Conservation (phyloP, 2,888 invertebrate species). For the Amphimallon solstitiale region DNA sequence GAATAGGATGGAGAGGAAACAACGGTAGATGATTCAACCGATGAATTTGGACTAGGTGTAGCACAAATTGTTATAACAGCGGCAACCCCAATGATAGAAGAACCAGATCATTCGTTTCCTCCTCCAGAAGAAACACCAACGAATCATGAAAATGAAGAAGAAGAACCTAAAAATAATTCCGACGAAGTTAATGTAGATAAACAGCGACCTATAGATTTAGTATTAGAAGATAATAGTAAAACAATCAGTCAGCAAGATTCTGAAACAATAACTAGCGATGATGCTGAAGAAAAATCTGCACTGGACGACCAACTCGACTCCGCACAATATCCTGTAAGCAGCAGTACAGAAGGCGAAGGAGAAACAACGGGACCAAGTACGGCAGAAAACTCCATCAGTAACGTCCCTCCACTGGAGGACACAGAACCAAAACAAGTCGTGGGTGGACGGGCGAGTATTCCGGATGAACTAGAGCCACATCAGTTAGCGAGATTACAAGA, state of each 20-base stretch:
- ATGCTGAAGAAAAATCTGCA: conserved; percentile 58
- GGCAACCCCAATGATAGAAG: conserved; percentile 92
- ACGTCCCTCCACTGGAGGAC: conserved; percentile 56
- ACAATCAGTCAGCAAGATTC: conserved; percentile 22
- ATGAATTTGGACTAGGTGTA: conserved; percentile 79
- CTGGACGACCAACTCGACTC: conserved; percentile 70
- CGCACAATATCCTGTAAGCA: conserved; percentile 70
- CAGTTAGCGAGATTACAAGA: conserved; percentile 88
- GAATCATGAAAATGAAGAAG: conserved; percentile 50
- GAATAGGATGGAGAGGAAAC: conserved; percentile 45
- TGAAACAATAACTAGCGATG: conserved; percentile 47
- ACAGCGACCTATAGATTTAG: not conserved
- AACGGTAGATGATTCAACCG: conserved; percentile 52
- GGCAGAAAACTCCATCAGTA: conserved; percentile 70
- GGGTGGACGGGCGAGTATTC: conserved; percentile 84
- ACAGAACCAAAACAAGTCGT: conserved; percentile 75
- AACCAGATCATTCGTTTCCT: conserved; percentile 83
- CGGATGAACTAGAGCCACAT: conserved; percentile 89
- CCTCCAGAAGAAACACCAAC: conserved; percentile 65
- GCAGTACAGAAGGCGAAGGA: conserved; percentile 75
- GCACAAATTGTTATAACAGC: conserved; percentile 94
- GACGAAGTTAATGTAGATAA: conserved; percentile 44
- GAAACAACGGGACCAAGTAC: conserved; percentile 72
- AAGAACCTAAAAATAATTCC: conserved; percentile 46
- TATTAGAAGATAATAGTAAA: conserved; percentile 3